Base-by-base conservation (phyloP, 2,888 invertebrate species). In the Masnerella sp. region DNA sequence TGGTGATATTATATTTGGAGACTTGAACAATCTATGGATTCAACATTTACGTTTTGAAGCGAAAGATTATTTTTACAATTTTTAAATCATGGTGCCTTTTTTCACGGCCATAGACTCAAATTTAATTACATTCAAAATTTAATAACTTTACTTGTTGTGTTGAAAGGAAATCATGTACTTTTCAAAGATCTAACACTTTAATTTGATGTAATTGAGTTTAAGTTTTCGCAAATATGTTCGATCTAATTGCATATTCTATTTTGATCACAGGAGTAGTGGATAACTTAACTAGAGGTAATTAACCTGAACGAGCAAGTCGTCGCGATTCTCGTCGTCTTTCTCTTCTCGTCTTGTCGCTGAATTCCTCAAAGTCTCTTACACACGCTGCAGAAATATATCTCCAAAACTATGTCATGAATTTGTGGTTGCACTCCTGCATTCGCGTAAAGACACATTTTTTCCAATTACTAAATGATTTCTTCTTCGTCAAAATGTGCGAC, bases 321-420 rank as follows among this genome's bases (percentile, higher is more conserved):
- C 64, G 70, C 70, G 22, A 59, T 49, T 30, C 64, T 45, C 36
- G 58, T 73, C 42, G 17, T 67, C 74, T 75, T 72, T 68, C 64
- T 56, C 65, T 67, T 68, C 61, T 52, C 71, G 54, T 73, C 69
- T 65, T 70, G 62, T 52, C 71, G 69, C 56, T 54, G 56, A 73
- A 70, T 68, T 75, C 68, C 75, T 67, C 45, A 22, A 62, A 67
- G 70, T 64, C 70, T 71, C 73, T 73, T 69, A 69, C 64, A 68
- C 76, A 64, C 75, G 78, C 76, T 79, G 81, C 82, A 82, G 80
- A 83, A 82, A 82, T 84, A 84, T 78, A 80, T 78, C 76, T 73
- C 65, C 76, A 76, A 79, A 83, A 84, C 84, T 84, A 82, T 83
- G 83, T 83, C 82, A 84, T 79, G 80, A 81, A 83, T 82, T 80